Conservation (phyloP, 2,113 vertebrate genomes). For the Phalacrocorax aristotelis region DNA sequence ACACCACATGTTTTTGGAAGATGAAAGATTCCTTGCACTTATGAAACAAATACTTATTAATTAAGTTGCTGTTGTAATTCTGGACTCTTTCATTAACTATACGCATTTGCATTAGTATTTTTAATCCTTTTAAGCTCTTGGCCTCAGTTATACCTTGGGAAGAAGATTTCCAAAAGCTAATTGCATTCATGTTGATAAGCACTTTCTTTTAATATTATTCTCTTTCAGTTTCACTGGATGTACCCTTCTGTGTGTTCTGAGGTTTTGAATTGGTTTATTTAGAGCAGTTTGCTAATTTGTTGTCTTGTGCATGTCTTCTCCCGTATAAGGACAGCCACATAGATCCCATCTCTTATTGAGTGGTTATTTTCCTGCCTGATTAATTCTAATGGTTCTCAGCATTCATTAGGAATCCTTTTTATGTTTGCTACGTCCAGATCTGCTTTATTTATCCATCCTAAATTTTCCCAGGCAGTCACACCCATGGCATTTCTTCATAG, state of each 20-base stretch:
- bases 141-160: neutral
- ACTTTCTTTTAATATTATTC: neutral
- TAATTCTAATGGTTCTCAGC: neutral
- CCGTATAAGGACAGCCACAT: fast-evolving
- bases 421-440: neutral
- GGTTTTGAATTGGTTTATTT: neutral
- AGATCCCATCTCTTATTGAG: neutral
- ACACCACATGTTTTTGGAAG: neutral
- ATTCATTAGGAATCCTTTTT: neutral
- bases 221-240: neutral
- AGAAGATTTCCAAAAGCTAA: neutral
- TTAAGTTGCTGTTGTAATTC: neutral
- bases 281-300: neutral
- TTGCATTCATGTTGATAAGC: neutral
- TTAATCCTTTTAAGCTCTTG: slow-evolving; percentile 26
- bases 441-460: neutral
- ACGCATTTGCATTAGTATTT: neutral
- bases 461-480: neutral
- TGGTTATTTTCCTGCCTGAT: neutral
- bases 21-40: neutral
- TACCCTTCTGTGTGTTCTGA: neutral
- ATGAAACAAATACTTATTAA: neutral
- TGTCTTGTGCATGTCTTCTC: fast-evolving
- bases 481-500: neutral
- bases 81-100: neutral